A percentile compares a stretch with the other conserved stretches of the same genome.
Conservation (phyloP, 2,888 invertebrate genomes). For the Lordiphosa andalusiaca region DNA sequence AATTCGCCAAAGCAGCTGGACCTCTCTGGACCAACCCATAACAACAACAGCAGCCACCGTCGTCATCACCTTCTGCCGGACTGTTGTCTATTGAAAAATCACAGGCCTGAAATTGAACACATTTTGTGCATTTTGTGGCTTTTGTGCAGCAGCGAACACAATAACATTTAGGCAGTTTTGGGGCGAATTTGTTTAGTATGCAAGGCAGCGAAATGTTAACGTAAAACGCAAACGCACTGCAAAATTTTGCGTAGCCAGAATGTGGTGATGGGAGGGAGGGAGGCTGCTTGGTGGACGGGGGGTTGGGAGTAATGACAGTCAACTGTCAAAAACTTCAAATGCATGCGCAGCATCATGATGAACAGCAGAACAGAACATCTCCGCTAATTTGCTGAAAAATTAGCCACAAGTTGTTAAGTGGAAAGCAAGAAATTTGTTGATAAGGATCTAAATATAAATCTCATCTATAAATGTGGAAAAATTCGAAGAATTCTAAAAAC, state of each 20-base stretch:
- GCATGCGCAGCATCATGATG: slow-evolving; percentile 64
- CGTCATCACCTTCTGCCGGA: slow-evolving; percentile 5
- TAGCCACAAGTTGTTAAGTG: slow-evolving; percentile 3
- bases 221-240: slow-evolving; percentile 69
- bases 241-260: slow-evolving; percentile 39
- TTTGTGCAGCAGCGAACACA: slow-evolving; percentile 32
- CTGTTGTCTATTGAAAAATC: slow-evolving; percentile 63
- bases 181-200: slow-evolving; percentile 61
- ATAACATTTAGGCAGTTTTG: slow-evolving; percentile 31
- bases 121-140: slow-evolving; percentile 72
- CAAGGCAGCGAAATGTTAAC: slow-evolving; percentile 67
- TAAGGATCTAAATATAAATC: no score
- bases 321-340: slow-evolving; percentile 69
- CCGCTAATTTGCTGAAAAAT: slow-evolving; percentile 7
- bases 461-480: no score
- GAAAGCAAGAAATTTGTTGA: not conserved
- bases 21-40: slow-evolving; percentile 7
- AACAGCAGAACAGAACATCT: slow-evolving; percentile 2
- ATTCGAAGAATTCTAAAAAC: no score
- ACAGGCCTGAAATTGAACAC: slow-evolving; percentile 73
- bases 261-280: slow-evolving; percentile 2
- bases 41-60: not conserved
- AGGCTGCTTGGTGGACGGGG: not conserved
- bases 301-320: slow-evolving; percentile 63
- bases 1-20: slow-evolving; percentile 62